Evolutionary conservation across 2,797 vertebrate species (phyloP).

Genomic region (Sebastes matsubarae): DNA sequence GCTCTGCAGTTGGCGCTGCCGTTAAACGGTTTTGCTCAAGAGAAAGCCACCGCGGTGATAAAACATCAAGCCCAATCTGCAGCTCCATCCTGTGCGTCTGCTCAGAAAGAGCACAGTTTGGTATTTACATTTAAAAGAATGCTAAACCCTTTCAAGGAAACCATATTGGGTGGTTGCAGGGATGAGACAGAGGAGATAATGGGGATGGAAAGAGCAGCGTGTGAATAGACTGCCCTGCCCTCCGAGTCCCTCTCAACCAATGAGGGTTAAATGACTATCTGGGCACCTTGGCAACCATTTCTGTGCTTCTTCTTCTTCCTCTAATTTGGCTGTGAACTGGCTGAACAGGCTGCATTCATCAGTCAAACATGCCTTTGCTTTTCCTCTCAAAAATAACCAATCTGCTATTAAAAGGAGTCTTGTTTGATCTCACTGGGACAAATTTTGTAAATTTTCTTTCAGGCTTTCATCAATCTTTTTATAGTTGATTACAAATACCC

Average conservation of each 20-base stretch:
- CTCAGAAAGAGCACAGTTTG: conserved; percentile 61
- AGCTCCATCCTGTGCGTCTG: conserved; percentile 38
- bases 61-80: conserved; percentile 64
- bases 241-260: conserved; percentile 68
- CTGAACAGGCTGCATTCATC: conserved; percentile 43
- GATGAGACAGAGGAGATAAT: conserved; percentile 71
- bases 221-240: conserved; percentile 70
- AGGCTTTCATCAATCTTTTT: neutral
- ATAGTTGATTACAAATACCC: neutral
- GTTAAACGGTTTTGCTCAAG: conserved; percentile 44
- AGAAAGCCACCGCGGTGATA: conserved; percentile 41
- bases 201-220: conserved; percentile 71
- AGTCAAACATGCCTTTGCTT: conserved; percentile 11
- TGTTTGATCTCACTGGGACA: neutral
- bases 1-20: conserved; percentile 23
- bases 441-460: neutral
- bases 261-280: conserved; percentile 78
- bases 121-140: conserved; percentile 75
- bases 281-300: conserved; percentile 78
- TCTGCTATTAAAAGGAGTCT: neutral
- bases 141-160: conserved; percentile 59
- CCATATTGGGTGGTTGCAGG: conserved; percentile 48
- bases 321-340: conserved; percentile 51
- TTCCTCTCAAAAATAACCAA: conserved; percentile 20
- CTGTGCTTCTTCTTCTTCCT: conserved; percentile 47